Conservation (phyloP, 2,888 invertebrate species). For the Meiosimyza platycephala region DNA sequence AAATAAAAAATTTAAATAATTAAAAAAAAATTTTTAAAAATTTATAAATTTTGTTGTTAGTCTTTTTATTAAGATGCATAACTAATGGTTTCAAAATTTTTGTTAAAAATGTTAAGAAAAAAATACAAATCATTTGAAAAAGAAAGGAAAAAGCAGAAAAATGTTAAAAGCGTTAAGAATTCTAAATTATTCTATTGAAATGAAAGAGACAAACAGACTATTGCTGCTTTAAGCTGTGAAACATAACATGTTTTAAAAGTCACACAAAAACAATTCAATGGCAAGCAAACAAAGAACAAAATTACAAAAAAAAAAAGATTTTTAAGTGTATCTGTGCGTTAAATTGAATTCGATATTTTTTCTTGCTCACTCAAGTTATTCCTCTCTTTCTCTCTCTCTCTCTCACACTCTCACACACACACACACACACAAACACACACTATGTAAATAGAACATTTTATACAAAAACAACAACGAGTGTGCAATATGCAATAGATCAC, state of each 20-base stretch:
- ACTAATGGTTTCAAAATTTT: background rate
- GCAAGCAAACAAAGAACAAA: background rate
- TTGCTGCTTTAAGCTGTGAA: background rate
- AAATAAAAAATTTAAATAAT: constrained; percentile 61
- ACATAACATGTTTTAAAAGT: background rate
- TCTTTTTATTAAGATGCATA: constrained; percentile 17
- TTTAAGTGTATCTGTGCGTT: constrained; percentile 16
- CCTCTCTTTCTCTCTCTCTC: constrained; percentile 27
- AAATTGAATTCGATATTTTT: constrained; percentile 1
- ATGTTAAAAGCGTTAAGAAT: constrained; percentile 14
- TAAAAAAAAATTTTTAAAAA: constrained; percentile 47
- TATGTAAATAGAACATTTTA: constrained; percentile 30
- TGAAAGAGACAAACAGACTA: too few relatives aligned
- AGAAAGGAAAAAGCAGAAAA: background rate
- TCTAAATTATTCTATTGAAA: constrained; percentile 1
- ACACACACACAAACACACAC: background rate
- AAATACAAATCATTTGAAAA: constrained; percentile 13
- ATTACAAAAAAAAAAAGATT: background rate
- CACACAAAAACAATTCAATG: background rate
- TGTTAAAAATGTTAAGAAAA: constrained; percentile 11
- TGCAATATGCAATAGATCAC: constrained; percentile 24
- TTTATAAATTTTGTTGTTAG: constrained; percentile 35
- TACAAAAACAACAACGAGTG: constrained; percentile 28
- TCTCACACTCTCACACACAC: background rate
- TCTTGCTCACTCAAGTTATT: constrained; percentile 1